Percentiles rank a stretch among this genome's conserved stretches.
Evolutionary conservation across 2,113 vertebrate species (phyloP).

Genomic region (Nesogale talazaci): DNA sequence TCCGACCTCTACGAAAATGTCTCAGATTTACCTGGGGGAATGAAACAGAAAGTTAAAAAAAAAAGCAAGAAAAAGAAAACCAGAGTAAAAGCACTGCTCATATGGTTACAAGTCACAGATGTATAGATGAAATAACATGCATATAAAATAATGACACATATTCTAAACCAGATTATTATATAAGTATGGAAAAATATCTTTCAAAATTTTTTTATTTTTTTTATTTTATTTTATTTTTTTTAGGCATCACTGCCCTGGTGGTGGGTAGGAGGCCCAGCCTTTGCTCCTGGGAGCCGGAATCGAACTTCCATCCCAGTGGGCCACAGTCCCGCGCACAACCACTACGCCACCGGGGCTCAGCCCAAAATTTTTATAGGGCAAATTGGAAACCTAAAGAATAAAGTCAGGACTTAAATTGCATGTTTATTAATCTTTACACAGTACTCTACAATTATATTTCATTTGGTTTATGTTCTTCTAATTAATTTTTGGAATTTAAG

Average conservation of each 20-base stretch:
- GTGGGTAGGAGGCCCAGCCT: too few species aligned
- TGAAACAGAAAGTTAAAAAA: not conserved
- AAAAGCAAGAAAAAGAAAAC: too few species aligned
- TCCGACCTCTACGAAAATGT: conserved; percentile 88
- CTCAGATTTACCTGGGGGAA: conserved; percentile 89
- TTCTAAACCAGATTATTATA: not conserved
- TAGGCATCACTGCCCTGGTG: too few species aligned
- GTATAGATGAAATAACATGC: not conserved
- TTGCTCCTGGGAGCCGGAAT: too few species aligned
- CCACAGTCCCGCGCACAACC: too few species aligned
- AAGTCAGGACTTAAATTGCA: not conserved
- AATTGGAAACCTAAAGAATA: conserved; percentile 20
- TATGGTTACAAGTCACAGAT: not conserved
- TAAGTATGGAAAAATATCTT: conserved; percentile 5
- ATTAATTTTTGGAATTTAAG: conserved; percentile 19
- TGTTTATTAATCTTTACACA: conserved; percentile 8
- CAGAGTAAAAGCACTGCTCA: conserved; percentile 27
- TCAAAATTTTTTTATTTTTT: not conserved
- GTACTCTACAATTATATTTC: conserved; percentile 1
- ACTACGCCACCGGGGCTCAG: too few species aligned
- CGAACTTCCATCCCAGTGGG: too few species aligned
- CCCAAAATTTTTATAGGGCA: conserved; percentile 21
- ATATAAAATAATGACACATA: not conserved
- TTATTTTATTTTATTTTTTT: too few species aligned
- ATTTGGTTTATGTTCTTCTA: conserved; percentile 43